Evolutionary conservation across 2,888 invertebrate genomes (phyloP), one percentile per base, ranked within the genome.

Genomic region (Lasioglossum morio): DNA sequence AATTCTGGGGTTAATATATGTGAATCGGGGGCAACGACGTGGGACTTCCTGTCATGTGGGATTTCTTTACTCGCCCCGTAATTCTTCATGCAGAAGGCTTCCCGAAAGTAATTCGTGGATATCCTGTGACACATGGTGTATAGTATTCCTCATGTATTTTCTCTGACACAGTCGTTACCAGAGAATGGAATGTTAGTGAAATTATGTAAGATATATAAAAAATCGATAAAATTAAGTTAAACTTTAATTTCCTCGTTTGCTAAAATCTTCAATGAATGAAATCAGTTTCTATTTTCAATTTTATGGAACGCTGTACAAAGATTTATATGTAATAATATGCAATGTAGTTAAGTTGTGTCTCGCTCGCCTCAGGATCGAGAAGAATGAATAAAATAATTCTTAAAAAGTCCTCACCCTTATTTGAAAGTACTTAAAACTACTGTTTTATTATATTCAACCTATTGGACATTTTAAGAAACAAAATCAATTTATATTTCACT

Each of bases 1-100:
- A 79, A 79, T 89, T 74, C 66, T 34, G 7, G 34, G 63, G 77
- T 87, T 88, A 90, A 90, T 88, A 82, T 82, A 86, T 63, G 81
- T 72, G 81, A 66, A 78, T 74, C 63, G 69, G 69, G 77, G 77
- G 77, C 74, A 57, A 77, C 77, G 53, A 16, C 53, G 63, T 46
- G 86, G 81, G 81, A 84, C 81, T 86, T 87, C 79, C 37, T 70
- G 63, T 72, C 81, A 66, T 80, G 81, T 81, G 84, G 81, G 84
- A 86, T 82, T 84, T 89, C 89, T 82, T 88, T 70, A 66, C 37
- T 74, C 82, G 81, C 84, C 84, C 23, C 37, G 14, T 37, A 75
- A 78, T 70, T 78, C 40, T 43, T 77, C 63, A 63, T 63, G 63
- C 63, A 63, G 30, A 30, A 63, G 63, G 63, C 63, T 63, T 63